A percentile compares a stretch with the other conserved stretches of the same genome.
These are phyloP conservation scores for Lanius collurio DNA, from an alignment of 2,113 vertebrate genomes.

Conservation along the genomic window DNA sequence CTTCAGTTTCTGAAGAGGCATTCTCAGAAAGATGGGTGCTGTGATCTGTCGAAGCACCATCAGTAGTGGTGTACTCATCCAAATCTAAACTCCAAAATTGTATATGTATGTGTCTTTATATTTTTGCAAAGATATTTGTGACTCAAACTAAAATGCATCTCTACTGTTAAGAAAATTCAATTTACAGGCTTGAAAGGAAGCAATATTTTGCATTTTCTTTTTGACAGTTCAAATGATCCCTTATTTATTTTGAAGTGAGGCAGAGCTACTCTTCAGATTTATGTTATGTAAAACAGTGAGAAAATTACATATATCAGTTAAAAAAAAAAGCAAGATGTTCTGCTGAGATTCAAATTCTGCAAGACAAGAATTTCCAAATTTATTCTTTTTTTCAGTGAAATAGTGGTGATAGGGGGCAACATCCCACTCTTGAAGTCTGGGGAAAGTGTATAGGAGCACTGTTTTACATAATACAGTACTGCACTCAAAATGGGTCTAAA, in stretches of 20 bases:
- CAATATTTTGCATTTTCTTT: not conserved
- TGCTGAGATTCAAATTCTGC: not conserved
- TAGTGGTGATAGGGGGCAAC: not conserved
- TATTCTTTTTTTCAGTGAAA: not conserved
- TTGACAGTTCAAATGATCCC: not conserved
- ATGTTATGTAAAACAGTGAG: not conserved
- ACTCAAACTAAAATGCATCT: not conserved
- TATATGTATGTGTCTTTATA: not conserved
- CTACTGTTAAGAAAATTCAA: not conserved
- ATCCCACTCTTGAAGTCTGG: not conserved
- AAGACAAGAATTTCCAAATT: not conserved
- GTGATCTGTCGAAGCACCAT: not conserved
- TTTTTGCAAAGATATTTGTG: not conserved
- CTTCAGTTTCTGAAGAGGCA: not conserved
- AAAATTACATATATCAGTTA: not conserved
- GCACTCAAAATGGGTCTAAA: not conserved
- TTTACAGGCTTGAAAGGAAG: not conserved
- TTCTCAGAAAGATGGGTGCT: not conserved
- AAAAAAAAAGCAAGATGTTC: not conserved
- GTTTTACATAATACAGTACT: not conserved
- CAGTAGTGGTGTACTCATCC: not conserved
- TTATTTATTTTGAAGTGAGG: not conserved
- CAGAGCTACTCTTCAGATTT: not conserved
- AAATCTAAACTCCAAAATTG: not conserved
- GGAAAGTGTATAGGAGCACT: not conserved